phyloP scores from a whole-genome alignment of 2,113 vertebrate species.

The Platysternon megacephalum region DNA sequence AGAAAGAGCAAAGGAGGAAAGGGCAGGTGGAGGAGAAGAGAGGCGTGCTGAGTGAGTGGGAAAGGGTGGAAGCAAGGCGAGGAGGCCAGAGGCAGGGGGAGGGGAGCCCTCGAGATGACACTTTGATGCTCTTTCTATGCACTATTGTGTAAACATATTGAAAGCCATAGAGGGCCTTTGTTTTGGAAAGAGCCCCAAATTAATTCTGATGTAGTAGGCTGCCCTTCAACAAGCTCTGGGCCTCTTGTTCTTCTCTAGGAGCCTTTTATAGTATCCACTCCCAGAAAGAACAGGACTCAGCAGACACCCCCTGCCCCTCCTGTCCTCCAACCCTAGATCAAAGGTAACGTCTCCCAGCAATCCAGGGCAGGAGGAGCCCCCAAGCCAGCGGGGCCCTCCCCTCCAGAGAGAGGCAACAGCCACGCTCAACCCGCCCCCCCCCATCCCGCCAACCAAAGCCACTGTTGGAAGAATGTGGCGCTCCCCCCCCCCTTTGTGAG shows the following conservation, averaged over 20 bases:
- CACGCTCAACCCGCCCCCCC: rapidly evolving
- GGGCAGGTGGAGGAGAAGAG: background rate
- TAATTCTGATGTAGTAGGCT: constrained; percentile 38
- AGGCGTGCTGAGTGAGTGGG: background rate
- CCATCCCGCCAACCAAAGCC: rapidly evolving
- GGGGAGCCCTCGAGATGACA: background rate
- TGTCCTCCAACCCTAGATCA: background rate
- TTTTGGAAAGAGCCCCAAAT: constrained; percentile 31
- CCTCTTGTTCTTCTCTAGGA: background rate
- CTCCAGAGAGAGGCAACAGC: rapidly evolving
- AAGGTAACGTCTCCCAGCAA: constrained; percentile 1
- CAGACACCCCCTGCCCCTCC: background rate
- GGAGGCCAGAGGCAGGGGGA: background rate
- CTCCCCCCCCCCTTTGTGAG: background rate
- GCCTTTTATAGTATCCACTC: background rate
- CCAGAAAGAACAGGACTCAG: background rate
- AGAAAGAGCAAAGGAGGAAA: background rate
- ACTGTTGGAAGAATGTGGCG: background rate
- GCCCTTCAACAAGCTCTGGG: background rate
- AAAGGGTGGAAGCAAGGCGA: background rate
- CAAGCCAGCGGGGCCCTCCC: background rate
- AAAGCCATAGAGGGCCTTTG: constrained; percentile 33
- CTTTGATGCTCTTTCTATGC: constrained; percentile 18
- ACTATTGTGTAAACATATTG: constrained; percentile 25
- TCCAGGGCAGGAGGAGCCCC: background rate